Percentiles rank a stretch among this genome's conserved stretches.
Evolutionary conservation across 2,113 vertebrate species (phyloP).

Genomic region (Delphinapterus leucas): DNA sequence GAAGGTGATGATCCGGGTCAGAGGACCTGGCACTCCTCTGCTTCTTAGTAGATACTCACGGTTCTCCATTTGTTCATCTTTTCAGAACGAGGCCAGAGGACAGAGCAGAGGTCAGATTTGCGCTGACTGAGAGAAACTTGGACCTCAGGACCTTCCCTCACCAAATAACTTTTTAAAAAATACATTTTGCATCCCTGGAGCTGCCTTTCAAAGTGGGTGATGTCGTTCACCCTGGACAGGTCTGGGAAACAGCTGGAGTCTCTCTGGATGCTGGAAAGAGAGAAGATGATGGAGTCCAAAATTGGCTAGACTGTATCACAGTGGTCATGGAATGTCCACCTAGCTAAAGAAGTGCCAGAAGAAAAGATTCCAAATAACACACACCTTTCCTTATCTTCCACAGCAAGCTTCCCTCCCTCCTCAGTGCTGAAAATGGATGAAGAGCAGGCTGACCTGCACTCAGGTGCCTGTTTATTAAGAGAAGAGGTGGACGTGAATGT

Average conservation of each 20-base stretch:
- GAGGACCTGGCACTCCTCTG: neutral
- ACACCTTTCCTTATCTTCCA: neutral
- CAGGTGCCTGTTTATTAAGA: neutral
- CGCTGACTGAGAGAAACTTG: neutral
- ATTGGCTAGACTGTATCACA: neutral
- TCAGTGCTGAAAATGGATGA: neutral
- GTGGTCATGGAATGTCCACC: neutral
- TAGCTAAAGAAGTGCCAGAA: neutral
- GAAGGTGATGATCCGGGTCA: constrained; percentile 2
- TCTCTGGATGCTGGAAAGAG: neutral
- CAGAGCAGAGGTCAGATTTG: constrained; percentile 31
- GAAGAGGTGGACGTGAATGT: neutral
- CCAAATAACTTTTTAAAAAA: neutral
- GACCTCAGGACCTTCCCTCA: neutral
- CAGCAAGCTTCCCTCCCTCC: neutral
- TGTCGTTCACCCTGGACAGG: neutral
- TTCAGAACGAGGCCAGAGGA: constrained; percentile 32
- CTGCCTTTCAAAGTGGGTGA: neutral
- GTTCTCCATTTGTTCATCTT: constrained; percentile 43
- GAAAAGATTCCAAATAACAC: neutral
- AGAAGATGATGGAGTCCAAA: neutral
- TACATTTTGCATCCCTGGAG: neutral
- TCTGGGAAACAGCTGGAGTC: neutral
- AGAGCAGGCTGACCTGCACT: neutral
- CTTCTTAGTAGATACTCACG: neutral